phyloP scores from a whole-genome alignment of 2,797 vertebrate genomes.

The Paedocypris micromegethes region DNA sequence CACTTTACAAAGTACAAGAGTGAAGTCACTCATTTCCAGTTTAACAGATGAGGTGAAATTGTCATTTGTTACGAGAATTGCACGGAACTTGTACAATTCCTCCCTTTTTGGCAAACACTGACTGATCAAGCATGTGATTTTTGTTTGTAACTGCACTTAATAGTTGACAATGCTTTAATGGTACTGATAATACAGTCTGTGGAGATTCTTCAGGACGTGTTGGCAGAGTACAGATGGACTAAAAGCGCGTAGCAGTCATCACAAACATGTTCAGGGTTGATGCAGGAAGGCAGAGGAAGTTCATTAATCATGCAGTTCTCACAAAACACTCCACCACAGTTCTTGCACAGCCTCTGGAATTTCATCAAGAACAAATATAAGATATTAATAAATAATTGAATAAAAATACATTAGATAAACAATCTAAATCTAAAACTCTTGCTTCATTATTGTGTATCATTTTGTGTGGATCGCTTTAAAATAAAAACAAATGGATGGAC shows the following conservation, averaged over 20 bases:
- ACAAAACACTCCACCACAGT: slow-evolving; percentile 81
- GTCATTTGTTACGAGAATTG: too few species aligned
- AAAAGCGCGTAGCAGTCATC: slow-evolving; percentile 71
- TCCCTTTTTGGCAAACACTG: slow-evolving; percentile 38
- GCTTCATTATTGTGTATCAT: too few species aligned
- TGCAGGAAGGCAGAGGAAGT: slow-evolving; percentile 87
- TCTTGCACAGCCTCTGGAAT: slow-evolving; percentile 78
- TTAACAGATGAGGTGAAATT: too few species aligned
- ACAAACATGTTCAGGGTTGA: slow-evolving; percentile 82
- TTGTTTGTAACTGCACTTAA: background rate
- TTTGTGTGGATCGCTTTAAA: too few species aligned
- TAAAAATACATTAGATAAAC: background rate
- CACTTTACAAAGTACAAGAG: too few species aligned
- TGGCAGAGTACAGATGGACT: slow-evolving; percentile 80
- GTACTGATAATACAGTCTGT: background rate
- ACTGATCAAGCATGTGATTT: slow-evolving; percentile 2
- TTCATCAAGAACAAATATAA: background rate
- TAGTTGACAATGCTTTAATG: background rate
- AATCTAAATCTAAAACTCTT: too few species aligned
- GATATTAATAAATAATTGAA: background rate
- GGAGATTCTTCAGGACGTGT: slow-evolving; percentile 67
- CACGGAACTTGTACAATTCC: slow-evolving; percentile 19
- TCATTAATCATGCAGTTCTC: slow-evolving; percentile 73
- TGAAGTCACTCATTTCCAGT: slow-evolving; percentile 21
- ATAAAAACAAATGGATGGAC: too few species aligned